phyloP scores from a whole-genome alignment of 2,888 invertebrate species.

The Cataglyphis cursor region DNA sequence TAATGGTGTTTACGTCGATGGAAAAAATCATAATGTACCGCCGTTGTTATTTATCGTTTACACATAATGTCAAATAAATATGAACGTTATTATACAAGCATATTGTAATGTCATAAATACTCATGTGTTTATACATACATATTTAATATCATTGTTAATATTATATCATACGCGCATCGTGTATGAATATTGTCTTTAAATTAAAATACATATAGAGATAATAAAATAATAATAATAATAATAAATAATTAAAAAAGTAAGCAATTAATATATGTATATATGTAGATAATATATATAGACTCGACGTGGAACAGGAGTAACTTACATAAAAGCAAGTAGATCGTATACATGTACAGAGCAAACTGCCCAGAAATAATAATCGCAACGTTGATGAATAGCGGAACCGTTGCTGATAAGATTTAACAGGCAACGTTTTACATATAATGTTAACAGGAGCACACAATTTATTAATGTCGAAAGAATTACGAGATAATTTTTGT shows the following conservation, averaged over 20 bases:
- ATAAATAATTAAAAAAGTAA: neutral
- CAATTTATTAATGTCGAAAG: slow-evolving; percentile 17
- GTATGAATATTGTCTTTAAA: neutral
- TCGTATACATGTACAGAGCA: slow-evolving; percentile 21
- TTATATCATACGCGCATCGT: neutral
- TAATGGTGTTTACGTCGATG: neutral
- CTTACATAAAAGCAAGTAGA: slow-evolving; percentile 33
- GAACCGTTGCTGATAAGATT: slow-evolving; percentile 10
- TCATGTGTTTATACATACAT: neutral
- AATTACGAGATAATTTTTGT: neutral
- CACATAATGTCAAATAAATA: neutral
- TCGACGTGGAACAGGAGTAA: neutral
- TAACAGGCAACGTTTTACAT: neutral
- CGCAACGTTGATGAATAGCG: slow-evolving; percentile 27
- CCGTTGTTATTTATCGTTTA: slow-evolving; percentile 5
- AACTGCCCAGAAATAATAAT: slow-evolving; percentile 64
- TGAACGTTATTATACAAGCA: neutral
- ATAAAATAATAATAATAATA: neutral
- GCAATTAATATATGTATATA: slow-evolving; percentile 10
- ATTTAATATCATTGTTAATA: neutral
- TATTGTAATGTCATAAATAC: neutral
- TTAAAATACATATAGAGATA: neutral
- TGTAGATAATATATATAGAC: slow-evolving; percentile 15
- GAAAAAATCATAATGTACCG: neutral
- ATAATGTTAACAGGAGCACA: neutral